Evolutionary conservation across 1,140 invertebrate genomes (phyloP).

Genomic region (Aphaenogaster rudis): DNA sequence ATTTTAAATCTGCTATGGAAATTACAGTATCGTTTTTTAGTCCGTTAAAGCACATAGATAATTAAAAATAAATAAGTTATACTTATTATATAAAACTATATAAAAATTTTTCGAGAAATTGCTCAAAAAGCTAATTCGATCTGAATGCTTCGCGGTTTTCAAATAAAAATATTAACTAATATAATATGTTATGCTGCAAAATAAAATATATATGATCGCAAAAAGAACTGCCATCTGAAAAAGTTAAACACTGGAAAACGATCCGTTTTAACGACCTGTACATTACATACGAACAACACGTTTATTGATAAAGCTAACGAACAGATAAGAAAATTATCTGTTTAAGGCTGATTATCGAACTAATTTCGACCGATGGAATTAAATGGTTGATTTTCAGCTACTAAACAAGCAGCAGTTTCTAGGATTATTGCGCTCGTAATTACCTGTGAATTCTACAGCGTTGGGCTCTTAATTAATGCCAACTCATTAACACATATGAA

Average conservation of each 20-base stretch:
- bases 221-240: background rate
- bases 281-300: background rate
- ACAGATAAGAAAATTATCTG: conserved; percentile 20
- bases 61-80: conserved; percentile 2
- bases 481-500: conserved; percentile 56
- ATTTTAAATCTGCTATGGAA: background rate
- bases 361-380: conserved; percentile 12
- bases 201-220: background rate
- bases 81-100: background rate
- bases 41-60: background rate
- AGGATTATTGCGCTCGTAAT: conserved; percentile 47
- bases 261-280: background rate
- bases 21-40: background rate
- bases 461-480: conserved; percentile 43
- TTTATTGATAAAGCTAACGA: background rate
- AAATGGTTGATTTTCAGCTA: conserved; percentile 40
- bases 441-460: conserved; percentile 39
- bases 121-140: too few species aligned
- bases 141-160: background rate
- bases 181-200: background rate
- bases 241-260: background rate
- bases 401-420: conserved; percentile 35
- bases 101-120: background rate
- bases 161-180: conserved; percentile 1
- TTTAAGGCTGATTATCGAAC: background rate